Evolutionary conservation across 2,797 vertebrate species (phyloP).

Genomic region (Takifugu rubripes): DNA sequence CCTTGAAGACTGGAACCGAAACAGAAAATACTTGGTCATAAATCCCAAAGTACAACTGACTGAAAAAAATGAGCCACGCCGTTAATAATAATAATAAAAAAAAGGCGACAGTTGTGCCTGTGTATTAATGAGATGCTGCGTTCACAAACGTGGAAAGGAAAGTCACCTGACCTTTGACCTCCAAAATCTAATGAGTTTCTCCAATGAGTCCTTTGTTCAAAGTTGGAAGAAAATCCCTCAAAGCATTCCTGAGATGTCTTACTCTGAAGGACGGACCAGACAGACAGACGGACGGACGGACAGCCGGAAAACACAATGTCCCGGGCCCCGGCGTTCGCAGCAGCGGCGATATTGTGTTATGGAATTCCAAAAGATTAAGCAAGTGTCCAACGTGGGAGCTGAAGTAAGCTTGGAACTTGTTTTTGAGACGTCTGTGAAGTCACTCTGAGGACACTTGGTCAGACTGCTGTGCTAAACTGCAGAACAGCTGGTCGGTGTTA

Average conservation of each 20-base stretch:
- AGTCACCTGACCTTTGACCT: too few relatives aligned
- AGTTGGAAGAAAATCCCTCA: too few relatives aligned
- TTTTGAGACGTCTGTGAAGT: conserved; percentile 40
- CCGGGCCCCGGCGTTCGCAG: background rate
- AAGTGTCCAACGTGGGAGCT: conserved; percentile 4
- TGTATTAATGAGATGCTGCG: background rate
- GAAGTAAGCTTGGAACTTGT: conserved; percentile 19
- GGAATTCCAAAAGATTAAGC: background rate
- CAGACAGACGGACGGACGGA: background rate
- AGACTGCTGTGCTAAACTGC: conserved; percentile 46
- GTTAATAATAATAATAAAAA: too few relatives aligned
- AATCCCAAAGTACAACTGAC: background rate
- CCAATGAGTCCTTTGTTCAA: too few relatives aligned
- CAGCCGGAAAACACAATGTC: background rate
- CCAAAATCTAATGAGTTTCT: too few relatives aligned
- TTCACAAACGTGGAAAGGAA: too few relatives aligned
- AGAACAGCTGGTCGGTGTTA: conserved; percentile 71
- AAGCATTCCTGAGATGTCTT: too few relatives aligned
- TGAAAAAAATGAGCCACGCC: too few relatives aligned
- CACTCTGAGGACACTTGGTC: conserved; percentile 54
- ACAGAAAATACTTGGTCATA: background rate
- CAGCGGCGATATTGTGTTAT: background rate
- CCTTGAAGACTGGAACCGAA: conserved; percentile 81
- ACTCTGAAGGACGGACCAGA: background rate
- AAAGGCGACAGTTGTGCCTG: background rate